Percentiles rank a stretch among this genome's conserved stretches.
phyloP scores from a whole-genome alignment of 2,113 vertebrate species.

The Limnothrissa miodon region DNA sequence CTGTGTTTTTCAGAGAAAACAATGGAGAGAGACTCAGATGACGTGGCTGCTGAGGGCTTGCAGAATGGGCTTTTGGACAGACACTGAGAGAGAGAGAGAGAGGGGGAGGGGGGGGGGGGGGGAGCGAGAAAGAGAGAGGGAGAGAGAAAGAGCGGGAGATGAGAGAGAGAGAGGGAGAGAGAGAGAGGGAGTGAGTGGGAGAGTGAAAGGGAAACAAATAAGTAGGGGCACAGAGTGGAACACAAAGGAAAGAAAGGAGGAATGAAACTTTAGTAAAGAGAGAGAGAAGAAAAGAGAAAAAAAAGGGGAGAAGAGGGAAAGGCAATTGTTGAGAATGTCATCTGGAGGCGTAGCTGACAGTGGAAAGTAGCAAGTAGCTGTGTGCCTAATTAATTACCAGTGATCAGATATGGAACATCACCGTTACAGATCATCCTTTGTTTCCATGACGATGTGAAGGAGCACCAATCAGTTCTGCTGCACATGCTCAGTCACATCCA shows the following conservation, averaged over 20 bases:
- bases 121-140: not conserved
- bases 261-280: not conserved
- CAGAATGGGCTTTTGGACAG: conserved; percentile 22
- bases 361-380: not conserved
- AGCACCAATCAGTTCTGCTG: not conserved
- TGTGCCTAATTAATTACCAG: conserved; percentile 39
- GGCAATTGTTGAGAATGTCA: not conserved
- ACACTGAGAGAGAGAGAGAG: not conserved
- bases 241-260: not conserved
- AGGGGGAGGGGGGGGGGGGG: not conserved
- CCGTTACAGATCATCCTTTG: conserved; percentile 36
- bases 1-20: conserved; percentile 40
- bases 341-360: conserved; percentile 17
- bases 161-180: not conserved
- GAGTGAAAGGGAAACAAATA: not conserved
- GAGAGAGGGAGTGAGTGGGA: not conserved
- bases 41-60: conserved; percentile 32
- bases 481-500: not conserved
- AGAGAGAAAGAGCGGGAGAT: not conserved
- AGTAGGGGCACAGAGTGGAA: not conserved
- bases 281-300: not conserved
- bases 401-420: conserved; percentile 38
- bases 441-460: conserved; percentile 54
- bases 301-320: not conserved
- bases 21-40: conserved; percentile 36